Conservation (phyloP, 2,113 vertebrate species). For the Rostratula benghalensis region DNA sequence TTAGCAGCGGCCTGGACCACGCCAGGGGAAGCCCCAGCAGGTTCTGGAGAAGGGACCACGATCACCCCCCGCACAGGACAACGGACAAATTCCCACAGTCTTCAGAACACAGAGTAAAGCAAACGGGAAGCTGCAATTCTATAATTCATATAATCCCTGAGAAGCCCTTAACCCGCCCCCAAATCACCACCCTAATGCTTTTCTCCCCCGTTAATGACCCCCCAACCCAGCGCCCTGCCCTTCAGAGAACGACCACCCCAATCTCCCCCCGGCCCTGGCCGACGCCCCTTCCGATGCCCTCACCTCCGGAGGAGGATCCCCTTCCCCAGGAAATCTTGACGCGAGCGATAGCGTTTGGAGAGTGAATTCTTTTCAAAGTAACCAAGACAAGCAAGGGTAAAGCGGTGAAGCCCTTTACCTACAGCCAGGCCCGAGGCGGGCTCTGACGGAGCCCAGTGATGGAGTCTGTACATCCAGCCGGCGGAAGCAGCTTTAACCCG, state of each 20-base stretch:
- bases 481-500: conserved; percentile 64
- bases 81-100: conserved; percentile 41
- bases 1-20: neutral
- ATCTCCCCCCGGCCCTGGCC: conserved; percentile 6
- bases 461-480: conserved; percentile 68
- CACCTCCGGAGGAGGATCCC: neutral
- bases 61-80: conserved; percentile 24
- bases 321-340: conserved; percentile 51
- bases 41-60: conserved; percentile 59
- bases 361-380: conserved; percentile 71
- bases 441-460: conserved; percentile 34
- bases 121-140: conserved; percentile 75
- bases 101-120: conserved; percentile 62
- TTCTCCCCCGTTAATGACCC: conserved; percentile 27
- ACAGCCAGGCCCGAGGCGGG: conserved; percentile 32
- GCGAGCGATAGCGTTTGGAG: conserved; percentile 67
- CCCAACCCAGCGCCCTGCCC: conserved; percentile 38
- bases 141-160: conserved; percentile 81
- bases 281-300: neutral
- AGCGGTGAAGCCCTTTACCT: conserved; percentile 62
- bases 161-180: conserved; percentile 75
- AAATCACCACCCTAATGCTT: conserved; percentile 66
- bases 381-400: conserved; percentile 60
- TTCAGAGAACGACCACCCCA: conserved; percentile 9
- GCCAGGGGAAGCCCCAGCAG: neutral